Conservation (phyloP, 2,888 invertebrate species). For the Nomada fabriciana region DNA sequence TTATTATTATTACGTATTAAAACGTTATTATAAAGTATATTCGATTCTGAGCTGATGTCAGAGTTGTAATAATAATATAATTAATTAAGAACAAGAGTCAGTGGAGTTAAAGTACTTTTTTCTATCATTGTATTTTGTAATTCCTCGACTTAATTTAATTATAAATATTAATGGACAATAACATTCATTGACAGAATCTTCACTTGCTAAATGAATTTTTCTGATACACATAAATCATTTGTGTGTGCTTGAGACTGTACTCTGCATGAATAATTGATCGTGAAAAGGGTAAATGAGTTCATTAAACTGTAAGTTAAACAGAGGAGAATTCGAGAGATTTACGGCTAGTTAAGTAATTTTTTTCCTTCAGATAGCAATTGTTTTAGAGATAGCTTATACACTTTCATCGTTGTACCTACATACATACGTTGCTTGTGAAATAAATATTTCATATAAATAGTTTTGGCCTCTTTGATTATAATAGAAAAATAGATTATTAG, state of each 20-base stretch:
- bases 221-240: background rate
- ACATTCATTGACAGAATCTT: constrained; percentile 10
- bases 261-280: background rate
- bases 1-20: too few species aligned
- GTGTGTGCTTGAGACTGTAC: background rate
- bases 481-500: too few species aligned
- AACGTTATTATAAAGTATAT: background rate
- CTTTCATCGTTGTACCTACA: constrained; percentile 21
- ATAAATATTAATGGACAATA: constrained; percentile 48
- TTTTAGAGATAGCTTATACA: constrained; percentile 15
- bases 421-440: constrained; percentile 20
- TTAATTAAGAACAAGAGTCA: background rate
- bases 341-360: background rate
- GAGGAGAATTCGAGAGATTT: background rate
- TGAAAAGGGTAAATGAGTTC: background rate
- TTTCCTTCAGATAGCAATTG: background rate
- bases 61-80: background rate
- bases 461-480: background rate
- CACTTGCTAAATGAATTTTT: background rate
- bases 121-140: background rate
- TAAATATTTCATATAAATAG: constrained; percentile 40
- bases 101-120: background rate
- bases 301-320: background rate
- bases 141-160: constrained; percentile 5
- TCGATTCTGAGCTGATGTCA: background rate